Base-by-base conservation (phyloP, 2,888 invertebrate genomes). In the Tryphoninae sp. region DNA sequence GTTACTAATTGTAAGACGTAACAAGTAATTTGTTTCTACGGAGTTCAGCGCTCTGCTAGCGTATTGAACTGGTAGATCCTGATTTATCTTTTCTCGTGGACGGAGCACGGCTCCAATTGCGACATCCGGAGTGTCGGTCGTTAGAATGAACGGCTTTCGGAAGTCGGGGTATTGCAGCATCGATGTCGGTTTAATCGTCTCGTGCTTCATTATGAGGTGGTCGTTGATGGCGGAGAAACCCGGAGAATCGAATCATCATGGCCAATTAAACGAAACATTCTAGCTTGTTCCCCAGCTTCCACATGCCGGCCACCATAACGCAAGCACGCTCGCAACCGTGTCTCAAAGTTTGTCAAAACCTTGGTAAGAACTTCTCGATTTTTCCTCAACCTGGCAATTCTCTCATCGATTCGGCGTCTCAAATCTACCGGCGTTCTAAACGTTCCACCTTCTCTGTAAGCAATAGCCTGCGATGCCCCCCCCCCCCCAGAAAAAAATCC, bases 401-500 rank as follows among this genome's bases (percentile, higher is more conserved):
- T 71, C 9, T 69, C 76, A 51, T 81, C 81, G 59, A 87, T 86
- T 58, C 82, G 74, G 26, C 84, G 73, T 77, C 81, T 71, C 26
- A 87, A 72, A 73, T 85, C 80, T 42, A 83, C 83, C 33, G 76
- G 58, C 81, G 81, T 80, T 64, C 78, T n/a, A n/a, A 81, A 78
- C 75, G 82, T 80, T 74, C 84, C 67, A 64, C 84, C 82, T 71
- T 80, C 80, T 55, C 76, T 64, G 79, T 87, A 85, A 71, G 42
- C 86, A 16, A 85, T 77, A 22, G 73, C 78, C 67, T 86, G 85
- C 49, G 82, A 68, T 55, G 85, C 84, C 8, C 80, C 84, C 85
- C 84, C n/a, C n/a, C n/a, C n/a, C n/a, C n/a, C n/a, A 86, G 40
- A 84, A 81, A 86, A 85, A 86, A 86, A 73, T 85, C 84, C 53